Percentiles rank a stretch among this genome's conserved stretches.
Conservation (phyloP, 2,888 invertebrate species). For the Callyntrura sp. region DNA sequence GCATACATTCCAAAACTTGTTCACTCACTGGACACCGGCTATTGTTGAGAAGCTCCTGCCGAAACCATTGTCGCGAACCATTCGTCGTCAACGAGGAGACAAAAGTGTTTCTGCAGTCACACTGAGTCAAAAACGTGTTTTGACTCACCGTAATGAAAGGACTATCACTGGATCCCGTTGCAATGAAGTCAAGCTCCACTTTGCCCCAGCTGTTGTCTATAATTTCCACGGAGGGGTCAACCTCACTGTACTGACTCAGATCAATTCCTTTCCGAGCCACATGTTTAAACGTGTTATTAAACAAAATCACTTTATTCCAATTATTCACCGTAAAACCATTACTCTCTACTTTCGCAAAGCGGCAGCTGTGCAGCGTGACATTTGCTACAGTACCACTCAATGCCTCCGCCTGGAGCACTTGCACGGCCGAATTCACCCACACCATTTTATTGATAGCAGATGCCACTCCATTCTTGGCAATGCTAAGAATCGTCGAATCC, state of each 20-base stretch:
- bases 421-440: conserved; percentile 77
- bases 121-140: conserved; percentile 80
- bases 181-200: conserved; percentile 81
- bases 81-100: conserved; percentile 73
- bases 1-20: conserved; percentile 78
- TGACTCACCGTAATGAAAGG: conserved; percentile 75
- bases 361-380: conserved; percentile 73
- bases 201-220: conserved; percentile 88
- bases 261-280: conserved; percentile 87
- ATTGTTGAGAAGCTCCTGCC: conserved; percentile 80
- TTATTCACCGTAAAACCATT: conserved; percentile 89
- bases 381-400: conserved; percentile 78
- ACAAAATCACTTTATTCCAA: conserved; percentile 89
- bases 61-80: conserved; percentile 81
- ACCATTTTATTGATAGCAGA: conserved; percentile 80
- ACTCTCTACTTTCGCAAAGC: conserved; percentile 88
- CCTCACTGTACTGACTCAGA: conserved; percentile 84
- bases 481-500: conserved; percentile 69
- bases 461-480: conserved; percentile 77
- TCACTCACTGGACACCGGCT: conserved; percentile 80
- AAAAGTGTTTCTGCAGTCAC: conserved; percentile 78
- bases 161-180: conserved; percentile 77
- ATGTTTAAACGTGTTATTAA: conserved; percentile 89
- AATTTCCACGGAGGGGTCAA: conserved; percentile 86
- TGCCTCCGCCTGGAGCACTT: conserved; percentile 73